Conservation (phyloP, 2,888 invertebrate genomes). For the Nezara viridula region DNA sequence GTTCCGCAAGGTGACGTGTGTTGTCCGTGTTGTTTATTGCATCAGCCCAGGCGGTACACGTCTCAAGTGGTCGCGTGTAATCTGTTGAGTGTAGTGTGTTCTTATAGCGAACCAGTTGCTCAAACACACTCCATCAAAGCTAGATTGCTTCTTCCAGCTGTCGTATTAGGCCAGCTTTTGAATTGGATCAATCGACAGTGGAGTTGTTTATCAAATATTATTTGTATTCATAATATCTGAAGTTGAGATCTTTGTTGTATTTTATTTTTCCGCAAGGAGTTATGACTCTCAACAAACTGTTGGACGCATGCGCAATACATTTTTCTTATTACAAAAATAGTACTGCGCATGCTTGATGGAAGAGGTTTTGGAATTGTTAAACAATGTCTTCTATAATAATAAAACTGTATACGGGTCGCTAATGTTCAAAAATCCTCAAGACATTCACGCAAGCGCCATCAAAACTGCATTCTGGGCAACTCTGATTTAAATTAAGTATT, state of each 20-base stretch:
- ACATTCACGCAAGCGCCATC: no score
- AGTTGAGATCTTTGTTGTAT: background rate
- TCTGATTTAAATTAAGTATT: no score
- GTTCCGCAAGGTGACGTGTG: background rate
- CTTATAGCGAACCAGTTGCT: constrained; percentile 12
- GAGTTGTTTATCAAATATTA: background rate
- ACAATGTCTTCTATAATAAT: no score
- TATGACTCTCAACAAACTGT: no score
- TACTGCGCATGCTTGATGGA: no score
- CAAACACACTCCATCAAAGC: constrained; percentile 22
- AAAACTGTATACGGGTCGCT: no score
- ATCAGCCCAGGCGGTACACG: background rate
- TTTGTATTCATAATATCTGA: background rate
- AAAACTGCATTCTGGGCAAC: no score
- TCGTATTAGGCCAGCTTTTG: background rate
- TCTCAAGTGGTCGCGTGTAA: background rate
- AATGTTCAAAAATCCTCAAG: no score
- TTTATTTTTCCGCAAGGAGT: background rate
- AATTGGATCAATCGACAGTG: background rate
- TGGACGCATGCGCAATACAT: no score
- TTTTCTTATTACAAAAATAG: no score
- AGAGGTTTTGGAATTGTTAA: no score
- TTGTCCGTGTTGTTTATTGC: background rate
- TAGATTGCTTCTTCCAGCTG: background rate
- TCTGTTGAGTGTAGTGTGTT: background rate